Percentiles rank a stretch among this genome's conserved stretches.
These are phyloP conservation scores for Pocillopora grandis DNA, from an alignment of 92 coral and sea anemone genomes.

Conservation along the genomic window DNA sequence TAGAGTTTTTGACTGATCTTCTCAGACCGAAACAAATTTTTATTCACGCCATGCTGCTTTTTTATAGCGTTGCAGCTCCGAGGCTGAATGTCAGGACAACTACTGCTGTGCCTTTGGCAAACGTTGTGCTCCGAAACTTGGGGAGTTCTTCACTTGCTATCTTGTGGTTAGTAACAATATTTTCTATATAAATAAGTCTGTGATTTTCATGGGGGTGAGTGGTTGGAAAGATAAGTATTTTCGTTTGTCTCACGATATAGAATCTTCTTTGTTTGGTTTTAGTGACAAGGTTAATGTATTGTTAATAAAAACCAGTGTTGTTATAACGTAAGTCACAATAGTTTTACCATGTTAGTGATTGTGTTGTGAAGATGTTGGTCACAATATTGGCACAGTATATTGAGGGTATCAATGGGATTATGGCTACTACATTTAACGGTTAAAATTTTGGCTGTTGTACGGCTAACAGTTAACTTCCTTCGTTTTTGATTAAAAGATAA, in stretches of 20 bases:
- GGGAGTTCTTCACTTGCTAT: slow-evolving; percentile 48
- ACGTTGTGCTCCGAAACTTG: slow-evolving; percentile 59
- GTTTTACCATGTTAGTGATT: neutral
- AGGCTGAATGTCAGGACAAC: slow-evolving; percentile 42
- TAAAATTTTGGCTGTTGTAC: no score
- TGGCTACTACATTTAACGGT: neutral
- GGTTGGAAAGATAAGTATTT: no score
- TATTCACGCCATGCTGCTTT: neutral
- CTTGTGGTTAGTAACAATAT: slow-evolving; percentile 35
- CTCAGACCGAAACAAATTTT: no score
- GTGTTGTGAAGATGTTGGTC: neutral
- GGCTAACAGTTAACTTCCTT: no score
- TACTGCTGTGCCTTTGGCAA: slow-evolving; percentile 62
- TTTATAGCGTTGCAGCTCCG: slow-evolving; percentile 44
- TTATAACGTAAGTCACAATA: neutral
- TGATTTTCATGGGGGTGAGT: no score
- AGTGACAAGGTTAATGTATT: neutral
- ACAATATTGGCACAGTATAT: neutral
- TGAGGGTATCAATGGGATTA: neutral
- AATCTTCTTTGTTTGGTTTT: neutral
- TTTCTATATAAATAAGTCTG: no score
- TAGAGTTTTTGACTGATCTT: no score
- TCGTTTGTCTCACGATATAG: no score
- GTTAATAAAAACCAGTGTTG: neutral
- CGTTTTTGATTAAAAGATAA: no score